Evolutionary conservation across 2,888 invertebrate genomes (phyloP), one percentile per base, ranked within the genome.

Genomic region (Sinodicranocentrus sp.): DNA sequence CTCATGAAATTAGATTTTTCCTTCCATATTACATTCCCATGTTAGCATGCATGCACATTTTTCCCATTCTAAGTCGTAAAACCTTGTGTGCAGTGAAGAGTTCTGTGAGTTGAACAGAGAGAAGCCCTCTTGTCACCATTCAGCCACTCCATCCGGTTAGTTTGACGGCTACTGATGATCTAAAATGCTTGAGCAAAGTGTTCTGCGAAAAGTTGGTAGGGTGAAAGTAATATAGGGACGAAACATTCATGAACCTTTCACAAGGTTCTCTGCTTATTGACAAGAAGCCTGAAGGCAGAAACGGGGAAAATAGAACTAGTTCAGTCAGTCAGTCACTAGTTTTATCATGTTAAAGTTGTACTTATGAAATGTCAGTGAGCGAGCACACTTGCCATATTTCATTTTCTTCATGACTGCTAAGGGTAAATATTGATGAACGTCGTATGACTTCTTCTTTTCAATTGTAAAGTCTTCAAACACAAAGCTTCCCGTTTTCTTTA

Each of bases 1-100:
- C 21, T n/a, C 26, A 71, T 21, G 23, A 54, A 72, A 57, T 57
- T 10, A 57, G 57, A 57, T 57, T 57, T 57, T 57, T 48, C 48
- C 15, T 15, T 48, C 15, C 48, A 48, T 48, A n/a, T n/a, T 33
- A 6, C 48, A 48, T 13, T 39, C 39, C n/a, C 13, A 39, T 39
- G 5, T 13, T 8, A 39, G 13, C 39, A 39, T 39, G 39, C 39
- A 39, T 39, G n/a, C n/a, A n/a, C n/a, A n/a, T n/a, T n/a, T n/a
- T n/a, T n/a, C n/a, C n/a, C n/a, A n/a, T n/a, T n/a, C n/a, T n/a
- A n/a, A n/a, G n/a, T n/a, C n/a, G 33, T 33, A 33, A 33, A 48
- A 48, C 48, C 15, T 48, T 48, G 10, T 48, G n/a, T n/a, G 13
- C 48, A 48, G 39, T n/a, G 48, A 48, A n/a, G 10, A 10, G n/a